Base-by-base conservation (phyloP, 2,113 vertebrate genomes). In the Symphodus melops region DNA sequence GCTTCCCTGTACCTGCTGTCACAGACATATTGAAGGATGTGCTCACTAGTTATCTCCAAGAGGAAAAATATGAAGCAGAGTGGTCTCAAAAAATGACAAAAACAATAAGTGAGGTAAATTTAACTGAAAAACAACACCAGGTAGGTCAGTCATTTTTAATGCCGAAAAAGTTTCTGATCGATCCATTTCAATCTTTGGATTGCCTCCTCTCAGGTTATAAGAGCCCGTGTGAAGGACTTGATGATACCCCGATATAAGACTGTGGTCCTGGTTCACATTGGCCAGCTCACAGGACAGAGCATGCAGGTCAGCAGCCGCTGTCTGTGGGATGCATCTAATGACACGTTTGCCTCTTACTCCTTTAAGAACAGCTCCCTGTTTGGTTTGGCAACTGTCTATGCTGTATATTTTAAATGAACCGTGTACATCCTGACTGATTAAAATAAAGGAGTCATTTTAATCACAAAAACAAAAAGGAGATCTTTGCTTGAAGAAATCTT, bases 331-430 rank as follows among this genome's bases (percentile, higher is more conserved):
- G 88, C 93, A 0, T 36, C 76, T 0, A 95, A 61, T 0, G 98
- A 98, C 66, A 95, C 89, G 0, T 95, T 95, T 16, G 90, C 95
- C 0, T 95, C 95, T 0, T 94, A 93, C 1, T 77, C 88, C 9
- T 97, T 98, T 91, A 94, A 93, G 87, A 98, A 98, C 88, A 72
- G 86, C 61, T 97, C 96, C 0, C 92, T 98, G 5, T 97, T 96
- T 28, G 96, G 95, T 6, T 81, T 96, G 23, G 95, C 95, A 17
- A 95, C 80, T 16, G 96, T 98, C 80, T 98, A 94, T 0, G 95
- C 90, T 0, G 87, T 98, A 74, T 97, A 98, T 80, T 93, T 90
- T 61, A 97, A 99, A 60, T 98, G 91, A 94, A 3, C 41, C 21
- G 9, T 1, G 4, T 11, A 5, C 16, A 21, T 28, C 8, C 14